phyloP scores from a whole-genome alignment of 2,113 vertebrate species.

The Lethenteron camtschaticum region DNA sequence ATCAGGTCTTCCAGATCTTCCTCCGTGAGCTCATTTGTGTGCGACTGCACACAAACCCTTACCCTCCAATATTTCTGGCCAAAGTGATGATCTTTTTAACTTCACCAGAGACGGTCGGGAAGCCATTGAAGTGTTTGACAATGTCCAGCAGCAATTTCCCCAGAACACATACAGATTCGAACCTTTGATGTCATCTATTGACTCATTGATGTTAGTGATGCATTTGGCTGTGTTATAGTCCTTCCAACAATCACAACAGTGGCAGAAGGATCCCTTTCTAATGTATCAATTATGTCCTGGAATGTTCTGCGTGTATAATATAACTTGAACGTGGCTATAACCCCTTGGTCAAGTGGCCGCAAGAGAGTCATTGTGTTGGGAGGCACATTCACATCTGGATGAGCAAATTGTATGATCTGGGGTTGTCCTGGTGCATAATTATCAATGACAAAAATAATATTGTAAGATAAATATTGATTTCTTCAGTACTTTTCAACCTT shows the following conservation, averaged over 20 bases:
- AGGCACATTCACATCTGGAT: slow-evolving; percentile 2
- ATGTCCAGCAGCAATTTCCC: neutral
- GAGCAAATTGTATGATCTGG: slow-evolving; percentile 2
- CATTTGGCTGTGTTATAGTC: slow-evolving; percentile 1
- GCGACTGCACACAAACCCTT: neutral
- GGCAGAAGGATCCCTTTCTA: neutral
- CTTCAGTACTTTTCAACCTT: neutral
- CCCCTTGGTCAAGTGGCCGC: neutral
- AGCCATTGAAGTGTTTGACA: slow-evolving; percentile 1
- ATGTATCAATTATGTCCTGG: neutral
- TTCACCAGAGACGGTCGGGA: neutral
- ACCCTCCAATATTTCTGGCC: neutral
- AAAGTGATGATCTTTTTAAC: neutral
- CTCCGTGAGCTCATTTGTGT: neutral
- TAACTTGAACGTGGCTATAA: neutral
- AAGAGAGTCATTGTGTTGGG: neutral
- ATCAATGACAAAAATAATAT: neutral
- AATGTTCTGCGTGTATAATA: neutral
- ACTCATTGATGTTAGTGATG: neutral
- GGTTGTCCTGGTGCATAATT: slow-evolving; percentile 1
- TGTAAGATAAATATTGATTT: neutral
- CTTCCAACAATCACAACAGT: slow-evolving; percentile 2
- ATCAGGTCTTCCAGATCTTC: neutral
- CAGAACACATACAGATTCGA: neutral
- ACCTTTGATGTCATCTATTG: neutral